Evolutionary conservation across 1,140 invertebrate genomes (phyloP).

Genomic region (Drosophila pallidifrons): DNA sequence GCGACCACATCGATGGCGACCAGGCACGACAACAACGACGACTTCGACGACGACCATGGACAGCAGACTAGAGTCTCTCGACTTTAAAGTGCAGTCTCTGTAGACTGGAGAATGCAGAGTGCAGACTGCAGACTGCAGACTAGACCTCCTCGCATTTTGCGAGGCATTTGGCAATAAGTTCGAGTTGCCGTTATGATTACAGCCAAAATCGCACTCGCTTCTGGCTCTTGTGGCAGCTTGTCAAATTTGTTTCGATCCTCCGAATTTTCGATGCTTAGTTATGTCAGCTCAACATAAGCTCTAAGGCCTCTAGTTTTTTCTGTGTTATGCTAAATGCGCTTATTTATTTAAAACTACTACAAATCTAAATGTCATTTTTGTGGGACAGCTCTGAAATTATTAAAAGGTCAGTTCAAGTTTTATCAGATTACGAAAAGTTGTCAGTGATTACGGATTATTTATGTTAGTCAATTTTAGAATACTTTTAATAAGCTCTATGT

Average conservation of each 20-base stretch:
- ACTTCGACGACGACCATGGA: slow-evolving; percentile 4
- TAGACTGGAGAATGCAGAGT: not conserved
- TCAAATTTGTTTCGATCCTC: slow-evolving; percentile 39
- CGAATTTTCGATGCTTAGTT: not conserved
- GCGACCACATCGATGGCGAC: slow-evolving; percentile 48
- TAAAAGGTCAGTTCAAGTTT: not conserved
- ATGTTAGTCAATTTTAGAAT: not conserved
- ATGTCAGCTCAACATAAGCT: not conserved
- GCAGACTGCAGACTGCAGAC: not conserved
- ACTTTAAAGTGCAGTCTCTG: no score
- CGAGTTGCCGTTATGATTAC: slow-evolving; percentile 50
- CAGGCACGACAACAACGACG: slow-evolving; percentile 41
- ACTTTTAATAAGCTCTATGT: no score
- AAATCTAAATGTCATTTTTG: slow-evolving; percentile 4
- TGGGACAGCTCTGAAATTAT: not conserved
- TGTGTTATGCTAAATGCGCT: not conserved
- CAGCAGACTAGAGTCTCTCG: not conserved
- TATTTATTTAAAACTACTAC: not conserved
- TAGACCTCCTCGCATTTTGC: slow-evolving; percentile 3
- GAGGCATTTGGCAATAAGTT: slow-evolving; percentile 50
- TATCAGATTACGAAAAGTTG: not conserved
- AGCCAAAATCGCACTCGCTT: slow-evolving; percentile 38
- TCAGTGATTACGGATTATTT: not conserved
- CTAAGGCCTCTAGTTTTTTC: not conserved
- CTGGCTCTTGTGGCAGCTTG: slow-evolving; percentile 20